Base-by-base conservation (phyloP, 2,113 vertebrate species). In the Machaerirhynchus nigripectus region DNA sequence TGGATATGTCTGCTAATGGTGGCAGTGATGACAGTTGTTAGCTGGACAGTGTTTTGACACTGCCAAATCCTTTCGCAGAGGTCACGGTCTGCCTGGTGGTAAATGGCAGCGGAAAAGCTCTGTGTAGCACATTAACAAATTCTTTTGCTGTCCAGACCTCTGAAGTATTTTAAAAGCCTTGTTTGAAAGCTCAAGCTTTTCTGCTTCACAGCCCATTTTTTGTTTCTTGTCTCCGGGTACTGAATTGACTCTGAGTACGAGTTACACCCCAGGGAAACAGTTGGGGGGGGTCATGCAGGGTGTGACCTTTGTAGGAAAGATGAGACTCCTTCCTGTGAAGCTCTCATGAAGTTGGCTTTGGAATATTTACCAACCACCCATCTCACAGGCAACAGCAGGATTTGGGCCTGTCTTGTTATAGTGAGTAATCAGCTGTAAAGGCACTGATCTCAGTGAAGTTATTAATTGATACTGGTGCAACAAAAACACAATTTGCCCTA, bases 91-190 rank as follows among this genome's bases (percentile, higher is more conserved):
- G 50, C 63, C 80, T 57, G 47, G 52, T 85, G 52, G 64, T 84
- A 71, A 92, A 69, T 4, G 0, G 46, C 63, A 77, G 67, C 13
- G 61, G 52, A 60, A 95, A 70, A 71, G 33, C 59, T 74, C 67
- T 74, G 7, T 19, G 27, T 55, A 88, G 30, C 16, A 40, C 67
- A 55, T 91, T 88, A 96, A 84, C 33, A 93, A 90, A 84, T 90
- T 74, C 35, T 90, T 93, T 44, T 44, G 7, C 64, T 88, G 44
- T 61, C 47, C 92, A 80, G 61, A 77, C 31, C 27, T 50, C 67
- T 88, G n/a, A 86, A 84, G n/a, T 81, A 47, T 70, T 94, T 95
- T 90, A 39, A 92, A 89, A 93, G 35, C 60, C 31, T n/a, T 52
- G 15, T 70, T 84, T 87, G 55, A 93, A 93, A 86, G 23, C 18